Evolutionary conservation across 2,797 vertebrate species (phyloP).

Genomic region (Mormyrus hasselquistii): DNA sequence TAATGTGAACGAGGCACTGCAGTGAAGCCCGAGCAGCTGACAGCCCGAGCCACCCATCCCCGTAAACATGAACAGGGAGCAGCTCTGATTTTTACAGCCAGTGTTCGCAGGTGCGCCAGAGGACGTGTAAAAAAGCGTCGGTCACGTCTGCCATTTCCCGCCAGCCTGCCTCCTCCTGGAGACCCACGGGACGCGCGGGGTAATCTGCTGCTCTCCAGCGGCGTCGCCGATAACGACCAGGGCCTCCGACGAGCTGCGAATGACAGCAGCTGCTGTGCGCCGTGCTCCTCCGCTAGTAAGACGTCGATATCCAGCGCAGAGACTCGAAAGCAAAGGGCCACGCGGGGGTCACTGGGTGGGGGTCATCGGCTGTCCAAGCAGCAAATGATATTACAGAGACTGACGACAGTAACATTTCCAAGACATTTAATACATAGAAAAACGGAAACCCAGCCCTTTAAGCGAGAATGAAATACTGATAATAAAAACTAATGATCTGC

Average conservation of each 20-base stretch:
- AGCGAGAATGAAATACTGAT: neutral
- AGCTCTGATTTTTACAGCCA: conserved; percentile 8
- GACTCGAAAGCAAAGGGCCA: neutral
- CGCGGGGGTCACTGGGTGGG: neutral
- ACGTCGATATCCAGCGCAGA: neutral
- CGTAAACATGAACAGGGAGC: neutral
- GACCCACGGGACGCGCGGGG: neutral
- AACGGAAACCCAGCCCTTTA: neutral
- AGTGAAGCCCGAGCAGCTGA: conserved; percentile 13
- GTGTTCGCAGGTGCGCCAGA: neutral
- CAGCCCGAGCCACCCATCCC: neutral
- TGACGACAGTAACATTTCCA: neutral
- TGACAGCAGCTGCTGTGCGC: neutral
- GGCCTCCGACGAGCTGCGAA: neutral
- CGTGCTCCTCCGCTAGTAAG: neutral
- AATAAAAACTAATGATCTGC: neutral
- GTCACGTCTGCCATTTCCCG: neutral
- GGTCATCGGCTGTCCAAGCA: neutral
- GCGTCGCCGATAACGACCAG: neutral
- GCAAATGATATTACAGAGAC: neutral
- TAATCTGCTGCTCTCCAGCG: neutral
- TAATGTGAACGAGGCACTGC: neutral
- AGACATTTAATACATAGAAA: neutral
- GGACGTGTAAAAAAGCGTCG: neutral
- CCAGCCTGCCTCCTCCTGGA: neutral